These are phyloP conservation scores for Neocloeon triangulifer DNA, from an alignment of 1,140 invertebrate genomes.

Conservation along the genomic window DNA sequence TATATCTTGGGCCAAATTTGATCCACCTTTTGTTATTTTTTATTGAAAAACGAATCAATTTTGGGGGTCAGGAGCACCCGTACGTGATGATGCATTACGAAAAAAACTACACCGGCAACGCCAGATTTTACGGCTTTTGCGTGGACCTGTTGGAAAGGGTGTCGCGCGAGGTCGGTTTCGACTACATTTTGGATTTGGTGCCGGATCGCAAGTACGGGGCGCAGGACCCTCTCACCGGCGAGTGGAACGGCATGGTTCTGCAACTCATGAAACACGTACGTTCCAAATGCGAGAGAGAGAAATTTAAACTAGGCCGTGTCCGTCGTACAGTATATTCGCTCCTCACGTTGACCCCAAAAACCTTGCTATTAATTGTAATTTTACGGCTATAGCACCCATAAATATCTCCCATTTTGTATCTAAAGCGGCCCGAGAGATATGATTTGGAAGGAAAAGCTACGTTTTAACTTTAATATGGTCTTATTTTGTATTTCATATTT, in stretches of 20 bases:
- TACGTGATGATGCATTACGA: constrained; percentile 44
- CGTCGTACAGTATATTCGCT: too few relatives aligned
- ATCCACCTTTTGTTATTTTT: too few relatives aligned
- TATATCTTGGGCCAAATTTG: too few relatives aligned
- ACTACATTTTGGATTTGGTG: constrained; percentile 49
- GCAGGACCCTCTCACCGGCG: constrained; percentile 34
- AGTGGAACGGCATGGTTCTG: constrained; percentile 67
- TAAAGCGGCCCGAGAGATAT: too few relatives aligned
- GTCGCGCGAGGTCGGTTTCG: constrained; percentile 40
- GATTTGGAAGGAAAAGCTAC: too few relatives aligned
- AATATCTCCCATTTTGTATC: too few relatives aligned
- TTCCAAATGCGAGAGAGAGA: constrained; percentile 8
- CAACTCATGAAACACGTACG: constrained; percentile 52
- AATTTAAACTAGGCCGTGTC: too few relatives aligned
- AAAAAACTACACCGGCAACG: constrained; percentile 39
- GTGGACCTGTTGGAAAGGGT: constrained; percentile 45
- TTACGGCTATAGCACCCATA: too few relatives aligned
- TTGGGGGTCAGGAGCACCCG: constrained; percentile 30
- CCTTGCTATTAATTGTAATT: too few relatives aligned
- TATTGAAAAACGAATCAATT: not conserved
- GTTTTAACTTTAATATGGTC: too few relatives aligned
- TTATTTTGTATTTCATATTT: too few relatives aligned
- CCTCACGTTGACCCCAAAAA: too few relatives aligned
- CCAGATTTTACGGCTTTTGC: constrained; percentile 54
- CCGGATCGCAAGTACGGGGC: constrained; percentile 57